These are phyloP conservation scores for Patella pellucida DNA, from an alignment of 2,888 invertebrate species.

Conservation along the genomic window DNA sequence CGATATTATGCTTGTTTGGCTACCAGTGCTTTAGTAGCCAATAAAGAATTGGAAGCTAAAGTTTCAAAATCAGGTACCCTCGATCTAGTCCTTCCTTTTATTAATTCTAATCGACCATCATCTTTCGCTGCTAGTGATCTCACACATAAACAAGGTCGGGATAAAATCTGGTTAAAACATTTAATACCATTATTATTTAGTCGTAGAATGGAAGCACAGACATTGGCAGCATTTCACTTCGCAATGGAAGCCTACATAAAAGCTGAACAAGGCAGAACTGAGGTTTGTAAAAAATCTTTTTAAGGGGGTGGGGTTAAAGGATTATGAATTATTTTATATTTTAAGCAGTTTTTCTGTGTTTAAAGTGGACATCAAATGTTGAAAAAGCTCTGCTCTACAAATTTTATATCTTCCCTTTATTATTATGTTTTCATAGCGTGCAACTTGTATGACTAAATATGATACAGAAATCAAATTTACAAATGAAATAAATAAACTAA, in stretches of 20 bases:
- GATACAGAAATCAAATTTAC: too few relatives aligned
- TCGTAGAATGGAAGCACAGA: conserved; percentile 94
- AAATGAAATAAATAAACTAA: too few relatives aligned
- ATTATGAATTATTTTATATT: too few relatives aligned
- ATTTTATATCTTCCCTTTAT: too few relatives aligned
- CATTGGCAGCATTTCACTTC: conserved; percentile 96
- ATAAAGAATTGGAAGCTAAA: conserved; percentile 97
- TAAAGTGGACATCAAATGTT: too few relatives aligned
- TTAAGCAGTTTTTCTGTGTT: too few relatives aligned
- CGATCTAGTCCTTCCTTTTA: conserved; percentile 96
- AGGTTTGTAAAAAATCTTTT: conserved; percentile 41
- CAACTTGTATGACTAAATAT: too few relatives aligned
- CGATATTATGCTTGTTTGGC: conserved; percentile 96
- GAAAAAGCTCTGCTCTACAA: too few relatives aligned
- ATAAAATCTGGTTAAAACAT: conserved; percentile 92
- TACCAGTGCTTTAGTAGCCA: conserved; percentile 94
- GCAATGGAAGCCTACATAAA: conserved; percentile 99
- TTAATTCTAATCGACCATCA: conserved; percentile 92
- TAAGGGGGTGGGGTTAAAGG: too few relatives aligned
- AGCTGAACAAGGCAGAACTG: conserved; percentile 75
- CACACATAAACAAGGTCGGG: conserved; percentile 95
- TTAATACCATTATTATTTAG: conserved; percentile 94
- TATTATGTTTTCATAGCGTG: too few relatives aligned
- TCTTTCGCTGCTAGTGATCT: conserved; percentile 85
- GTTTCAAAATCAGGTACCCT: conserved; percentile 96